These are phyloP conservation scores for Zygothrica quintamaculata DNA, from an alignment of 2,888 invertebrate genomes.

Conservation along the genomic window DNA sequence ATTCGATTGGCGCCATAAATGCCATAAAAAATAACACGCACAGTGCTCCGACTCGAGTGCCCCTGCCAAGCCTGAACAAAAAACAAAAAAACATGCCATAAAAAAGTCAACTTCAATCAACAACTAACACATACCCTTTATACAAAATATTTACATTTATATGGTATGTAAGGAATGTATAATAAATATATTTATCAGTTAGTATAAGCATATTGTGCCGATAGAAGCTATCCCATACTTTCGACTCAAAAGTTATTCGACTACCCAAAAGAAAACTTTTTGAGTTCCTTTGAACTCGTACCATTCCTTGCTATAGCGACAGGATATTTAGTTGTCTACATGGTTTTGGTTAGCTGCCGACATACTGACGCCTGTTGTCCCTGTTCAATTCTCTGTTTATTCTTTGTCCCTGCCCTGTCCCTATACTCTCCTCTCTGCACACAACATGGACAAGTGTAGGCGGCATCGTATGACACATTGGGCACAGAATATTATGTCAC, in stretches of 20 bases:
- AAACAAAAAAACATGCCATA: constrained; percentile 31
- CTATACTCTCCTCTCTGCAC: constrained; percentile 1
- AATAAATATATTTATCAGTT: not conserved
- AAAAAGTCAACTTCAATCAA: not conserved
- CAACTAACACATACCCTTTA: constrained; percentile 22
- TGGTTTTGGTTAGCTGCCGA: constrained; percentile 54
- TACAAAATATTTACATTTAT: not conserved
- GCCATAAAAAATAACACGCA: constrained; percentile 65
- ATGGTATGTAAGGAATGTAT: too few species aligned
- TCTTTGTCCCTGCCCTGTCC: not conserved
- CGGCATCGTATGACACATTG: constrained; percentile 56
- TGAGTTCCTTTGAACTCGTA: not conserved
- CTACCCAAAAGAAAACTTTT: not conserved
- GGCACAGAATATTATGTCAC: constrained; percentile 67
- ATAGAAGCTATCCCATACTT: too few species aligned
- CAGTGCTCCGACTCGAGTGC: constrained; percentile 28
- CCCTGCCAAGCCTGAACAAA: constrained; percentile 31
- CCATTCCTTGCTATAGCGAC: not conserved
- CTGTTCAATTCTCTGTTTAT: not conserved
- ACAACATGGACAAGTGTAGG: constrained; percentile 22
- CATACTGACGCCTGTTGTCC: constrained; percentile 45
- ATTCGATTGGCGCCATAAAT: constrained; percentile 69
- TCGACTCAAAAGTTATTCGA: too few species aligned
- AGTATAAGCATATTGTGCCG: too few species aligned
- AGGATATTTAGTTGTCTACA: constrained; percentile 7